Base-by-base conservation (phyloP, 2,113 vertebrate genomes). In the Diadophis punctatus region DNA sequence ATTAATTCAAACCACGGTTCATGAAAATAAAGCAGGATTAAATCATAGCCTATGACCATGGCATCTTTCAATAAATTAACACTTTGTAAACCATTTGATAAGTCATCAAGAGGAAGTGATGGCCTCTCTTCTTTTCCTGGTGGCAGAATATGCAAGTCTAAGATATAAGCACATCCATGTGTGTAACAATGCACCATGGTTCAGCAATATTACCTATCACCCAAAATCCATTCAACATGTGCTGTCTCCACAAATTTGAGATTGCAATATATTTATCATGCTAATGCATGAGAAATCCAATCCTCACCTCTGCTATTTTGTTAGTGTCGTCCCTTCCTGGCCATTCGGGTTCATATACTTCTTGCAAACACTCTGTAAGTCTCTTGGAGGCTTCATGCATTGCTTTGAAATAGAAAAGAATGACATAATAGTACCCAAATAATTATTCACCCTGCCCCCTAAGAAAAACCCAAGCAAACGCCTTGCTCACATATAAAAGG, bases 311-410 rank as follows among this genome's bases (percentile, higher is more conserved):
- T 23, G 98, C 97, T 18, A 99, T 96, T 94, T 98, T 98, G 92
- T 98, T 98, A n/a, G 99, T 98, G n/a, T 99, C 98, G 0, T 99
- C 98, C 95, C 98, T 98, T 92, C 99, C 98, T 0, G 98, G 98
- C 99, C 99, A 99, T 0, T 99, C 99, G 0, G 98, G 98, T 93
- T 99, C 99, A 43, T 99, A 99, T 96, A 99, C 98, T 95, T 99
- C 99, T 93, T 98, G 98, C 95, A 99, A 97, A 97, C 99, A 99
- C 16, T 99, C 97, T 0, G 98, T 98, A 95, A 99, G 93, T 94
- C 98, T 99, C 96, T 98, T 99, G 94, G 99, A 99, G 91, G 99
- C 98, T 95, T 99, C 99, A 0, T 99, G 99, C 99, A 99, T 99
- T 39, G 98, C 99, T 99, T 96, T 90, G 90, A 96, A 95, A 92